These are phyloP conservation scores for Rhineura floridana DNA, from an alignment of 2,113 vertebrate species.

Conservation along the genomic window DNA sequence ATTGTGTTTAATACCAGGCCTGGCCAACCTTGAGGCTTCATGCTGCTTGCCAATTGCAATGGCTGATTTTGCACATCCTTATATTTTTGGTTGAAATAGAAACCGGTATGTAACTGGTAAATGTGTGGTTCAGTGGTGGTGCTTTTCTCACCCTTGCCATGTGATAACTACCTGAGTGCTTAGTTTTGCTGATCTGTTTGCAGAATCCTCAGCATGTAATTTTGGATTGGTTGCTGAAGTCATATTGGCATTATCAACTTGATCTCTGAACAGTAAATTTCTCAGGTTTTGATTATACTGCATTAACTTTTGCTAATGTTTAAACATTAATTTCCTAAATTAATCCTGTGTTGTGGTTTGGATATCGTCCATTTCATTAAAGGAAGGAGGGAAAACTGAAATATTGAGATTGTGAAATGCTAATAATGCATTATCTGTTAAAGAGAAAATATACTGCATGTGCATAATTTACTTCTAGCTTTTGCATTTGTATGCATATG, in stretches of 20 bases:
- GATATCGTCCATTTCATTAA: constrained; percentile 36
- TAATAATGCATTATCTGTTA: constrained; percentile 32
- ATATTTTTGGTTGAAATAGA: not conserved
- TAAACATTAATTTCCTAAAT: constrained; percentile 16
- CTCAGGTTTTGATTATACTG: not conserved
- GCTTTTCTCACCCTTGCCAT: not conserved
- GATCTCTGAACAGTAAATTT: not conserved
- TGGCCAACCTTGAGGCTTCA: not conserved
- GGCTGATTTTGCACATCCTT: not conserved
- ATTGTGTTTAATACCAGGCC: not conserved
- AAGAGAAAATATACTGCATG: constrained; percentile 25
- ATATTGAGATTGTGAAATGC: constrained; percentile 14
- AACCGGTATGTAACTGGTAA: not conserved
- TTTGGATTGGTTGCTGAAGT: not conserved
- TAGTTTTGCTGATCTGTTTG: not conserved
- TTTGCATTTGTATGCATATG: constrained; percentile 6
- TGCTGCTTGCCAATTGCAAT: not conserved
- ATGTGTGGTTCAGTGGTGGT: not conserved
- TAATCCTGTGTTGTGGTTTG: constrained; percentile 23
- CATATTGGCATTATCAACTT: not conserved
- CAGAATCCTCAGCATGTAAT: not conserved
- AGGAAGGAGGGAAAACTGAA: not conserved
- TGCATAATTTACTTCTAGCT: constrained; percentile 31
- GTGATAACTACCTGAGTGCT: not conserved
- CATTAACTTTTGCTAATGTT: constrained; percentile 18